Conservation (phyloP, 2,797 vertebrate species). For the Melanotaenia pygmaea region DNA sequence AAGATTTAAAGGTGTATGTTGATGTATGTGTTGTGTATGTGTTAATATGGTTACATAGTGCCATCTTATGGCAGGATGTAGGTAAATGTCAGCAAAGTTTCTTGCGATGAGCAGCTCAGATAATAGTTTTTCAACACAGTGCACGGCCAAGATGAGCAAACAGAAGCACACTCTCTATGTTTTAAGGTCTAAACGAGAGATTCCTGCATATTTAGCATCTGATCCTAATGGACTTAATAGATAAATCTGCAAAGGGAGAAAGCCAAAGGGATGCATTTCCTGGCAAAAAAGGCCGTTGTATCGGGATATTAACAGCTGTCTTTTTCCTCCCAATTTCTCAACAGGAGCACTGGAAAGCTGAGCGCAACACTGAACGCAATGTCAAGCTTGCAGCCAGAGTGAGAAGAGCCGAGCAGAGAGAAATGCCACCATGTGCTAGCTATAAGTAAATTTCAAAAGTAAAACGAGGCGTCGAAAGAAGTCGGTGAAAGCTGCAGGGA, state of each 20-base stretch:
- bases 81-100: background rate
- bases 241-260: background rate
- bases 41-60: constrained; percentile 57
- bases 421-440: constrained; percentile 33
- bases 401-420: constrained; percentile 46
- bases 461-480: constrained; percentile 48
- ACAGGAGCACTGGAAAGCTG: constrained; percentile 35
- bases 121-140: background rate
- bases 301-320: background rate
- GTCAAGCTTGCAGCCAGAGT: constrained; percentile 39
- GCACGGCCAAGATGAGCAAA: background rate
- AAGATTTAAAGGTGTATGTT: background rate
- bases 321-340: constrained; percentile 16
- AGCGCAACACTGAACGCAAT: constrained; percentile 45
- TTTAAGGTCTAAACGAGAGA: too few species aligned
- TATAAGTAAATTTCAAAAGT: constrained; percentile 39
- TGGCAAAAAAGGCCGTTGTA: background rate
- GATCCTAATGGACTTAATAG: background rate
- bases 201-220: background rate
- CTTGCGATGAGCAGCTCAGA: background rate
- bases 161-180: background rate
- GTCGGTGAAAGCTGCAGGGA: constrained; percentile 38
- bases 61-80: constrained; percentile 66
- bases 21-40: constrained; percentile 8
- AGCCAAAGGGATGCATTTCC: background rate